Evolutionary conservation across 2,113 vertebrate species (phyloP).

Genomic region (Craseonycteris thonglongyai): DNA sequence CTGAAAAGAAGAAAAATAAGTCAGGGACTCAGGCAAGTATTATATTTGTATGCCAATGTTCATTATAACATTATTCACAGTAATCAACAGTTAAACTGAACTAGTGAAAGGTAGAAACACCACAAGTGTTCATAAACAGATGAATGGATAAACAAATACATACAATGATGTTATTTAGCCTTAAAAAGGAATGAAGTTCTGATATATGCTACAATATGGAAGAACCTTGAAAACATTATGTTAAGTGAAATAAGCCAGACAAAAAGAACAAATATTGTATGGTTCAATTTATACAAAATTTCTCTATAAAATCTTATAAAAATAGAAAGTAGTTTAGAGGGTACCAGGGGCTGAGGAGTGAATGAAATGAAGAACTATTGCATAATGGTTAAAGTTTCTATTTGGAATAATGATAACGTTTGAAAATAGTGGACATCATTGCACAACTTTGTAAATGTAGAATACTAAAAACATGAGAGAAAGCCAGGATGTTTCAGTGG

Average conservation of each 20-base stretch:
- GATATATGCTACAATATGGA: neutral
- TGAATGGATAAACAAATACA: neutral
- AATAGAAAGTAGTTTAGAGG: neutral
- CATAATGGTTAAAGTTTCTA: neutral
- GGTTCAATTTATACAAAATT: neutral
- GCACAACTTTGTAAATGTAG: neutral
- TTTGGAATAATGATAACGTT: neutral
- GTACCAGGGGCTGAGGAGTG: neutral
- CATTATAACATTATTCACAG: neutral
- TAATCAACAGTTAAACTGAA: neutral
- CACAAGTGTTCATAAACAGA: neutral
- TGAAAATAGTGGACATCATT: neutral
- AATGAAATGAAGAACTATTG: neutral
- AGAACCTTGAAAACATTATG: neutral
- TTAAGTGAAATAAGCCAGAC: slow-evolving; percentile 14
- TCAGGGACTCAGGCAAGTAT: neutral
- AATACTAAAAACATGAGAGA: neutral
- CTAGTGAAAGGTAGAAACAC: neutral
- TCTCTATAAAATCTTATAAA: neutral
- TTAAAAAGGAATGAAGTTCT: neutral
- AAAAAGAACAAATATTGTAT: neutral
- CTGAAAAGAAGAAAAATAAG: neutral
- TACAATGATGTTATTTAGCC: neutral
- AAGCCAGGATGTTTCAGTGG: no score
- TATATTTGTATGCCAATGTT: neutral